Evolutionary conservation across 2,888 invertebrate species (phyloP), one percentile per base, ranked within the genome.

Genomic region (Chaetogeoica ovagalla): DNA sequence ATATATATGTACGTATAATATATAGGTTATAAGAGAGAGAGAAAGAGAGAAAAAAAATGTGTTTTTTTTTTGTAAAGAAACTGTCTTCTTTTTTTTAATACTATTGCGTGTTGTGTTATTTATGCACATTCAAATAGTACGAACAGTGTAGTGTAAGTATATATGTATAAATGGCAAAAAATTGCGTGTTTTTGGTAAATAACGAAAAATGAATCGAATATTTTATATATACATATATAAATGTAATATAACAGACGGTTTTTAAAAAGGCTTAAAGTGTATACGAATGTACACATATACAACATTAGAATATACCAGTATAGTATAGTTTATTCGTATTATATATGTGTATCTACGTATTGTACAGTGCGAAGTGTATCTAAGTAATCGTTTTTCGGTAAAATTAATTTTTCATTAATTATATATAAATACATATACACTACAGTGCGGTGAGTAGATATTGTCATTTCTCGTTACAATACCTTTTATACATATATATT

Each of bases 101-200:
- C 23, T 59, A 43, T 76, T 68, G 75, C 66, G 75, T 76, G 75
- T 68, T 76, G 57, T 30, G 59, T 59, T 57, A 68, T 76, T 76
- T 68, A 65, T 74, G 43, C 7, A 62, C 11, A 13, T 57, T 15
- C n/a, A 30, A 65, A 57, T 4, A 19, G 23, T 43, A 30, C 66
- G 57, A 66, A 75, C 23, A 15, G 17, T 17, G 30, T 43, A 43
- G 7, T 48, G 48, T 43, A 9, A 5, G 6, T 9, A 9, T 7
- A 9, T 43, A 9, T 43, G 6, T 9, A 9, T 7, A 9, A 17
- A 68, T 43, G 30, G 19, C 13, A 48, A 68, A 65, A 71, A 76
- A 59, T 76, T 30, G 75, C 75, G 75, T 76, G 75, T 76, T 76
- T 76, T 59, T 59, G 30, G 75, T 48, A 48, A 59, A 76, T 76